phyloP scores from a whole-genome alignment of 2,113 vertebrate species.

The Epinephelus cyanopodus region DNA sequence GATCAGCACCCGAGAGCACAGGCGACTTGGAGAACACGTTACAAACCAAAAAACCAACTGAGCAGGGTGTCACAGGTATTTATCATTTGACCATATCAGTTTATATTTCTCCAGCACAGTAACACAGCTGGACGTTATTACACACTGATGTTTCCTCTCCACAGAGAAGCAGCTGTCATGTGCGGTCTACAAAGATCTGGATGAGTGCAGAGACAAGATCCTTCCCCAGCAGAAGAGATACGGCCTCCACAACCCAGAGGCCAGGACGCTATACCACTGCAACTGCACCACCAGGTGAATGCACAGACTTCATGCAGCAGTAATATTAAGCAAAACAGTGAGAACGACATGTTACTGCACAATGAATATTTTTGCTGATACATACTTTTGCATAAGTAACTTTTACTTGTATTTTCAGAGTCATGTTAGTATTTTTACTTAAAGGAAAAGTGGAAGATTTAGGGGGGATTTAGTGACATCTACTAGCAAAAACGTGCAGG shows the following conservation, averaged over 20 bases:
- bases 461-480: too few species aligned
- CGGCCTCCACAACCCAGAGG: constrained; percentile 81
- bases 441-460: too few species aligned
- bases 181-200: constrained; percentile 80
- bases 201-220: constrained; percentile 83
- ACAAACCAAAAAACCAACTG: neutral
- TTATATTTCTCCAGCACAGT: neutral
- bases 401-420: too few species aligned
- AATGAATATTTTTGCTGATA: too few species aligned
- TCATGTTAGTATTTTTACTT: too few species aligned
- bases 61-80: constrained; percentile 60
- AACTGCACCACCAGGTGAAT: constrained; percentile 87
- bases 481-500: too few species aligned
- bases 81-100: neutral
- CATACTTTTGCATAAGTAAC: too few species aligned
- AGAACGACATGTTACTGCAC: too few species aligned
- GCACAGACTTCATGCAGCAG: too few species aligned
- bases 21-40: neutral
- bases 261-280: constrained; percentile 86
- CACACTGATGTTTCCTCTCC: neutral
- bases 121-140: neutral
- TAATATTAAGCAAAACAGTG: too few species aligned
- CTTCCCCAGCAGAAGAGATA: constrained; percentile 80
- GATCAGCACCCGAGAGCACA: neutral
- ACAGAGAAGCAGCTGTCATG: constrained; percentile 77